These are phyloP conservation scores for Micoletzkya japonica DNA, from an alignment of 2,888 invertebrate species.

Conservation along the genomic window DNA sequence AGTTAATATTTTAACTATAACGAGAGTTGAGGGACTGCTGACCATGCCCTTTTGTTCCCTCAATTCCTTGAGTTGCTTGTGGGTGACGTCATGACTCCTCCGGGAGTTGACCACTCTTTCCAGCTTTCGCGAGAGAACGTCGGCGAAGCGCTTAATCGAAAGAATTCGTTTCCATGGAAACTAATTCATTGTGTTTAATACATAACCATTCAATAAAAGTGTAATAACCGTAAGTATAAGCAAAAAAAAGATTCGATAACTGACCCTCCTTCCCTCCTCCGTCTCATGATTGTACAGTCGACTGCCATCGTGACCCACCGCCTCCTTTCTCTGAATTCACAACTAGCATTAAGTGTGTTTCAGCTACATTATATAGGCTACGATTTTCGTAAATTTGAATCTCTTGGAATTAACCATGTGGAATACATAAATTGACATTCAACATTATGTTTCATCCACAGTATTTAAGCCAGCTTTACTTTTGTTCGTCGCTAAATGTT, in stretches of 20 bases:
- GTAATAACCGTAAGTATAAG: background rate
- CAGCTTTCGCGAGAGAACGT: constrained; percentile 42
- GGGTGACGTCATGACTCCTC: constrained; percentile 46
- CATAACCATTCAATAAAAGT: background rate
- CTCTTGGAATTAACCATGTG: background rate
- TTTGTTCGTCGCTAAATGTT: background rate
- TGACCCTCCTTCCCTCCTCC: constrained; percentile 39
- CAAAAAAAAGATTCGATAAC: background rate
- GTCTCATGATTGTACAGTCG: constrained; percentile 47
- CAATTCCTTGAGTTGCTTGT: constrained; percentile 47
- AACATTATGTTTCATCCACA: background rate
- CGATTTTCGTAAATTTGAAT: background rate
- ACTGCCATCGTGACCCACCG: constrained; percentile 16
- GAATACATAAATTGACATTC: background rate
- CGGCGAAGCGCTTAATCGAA: constrained; percentile 29
- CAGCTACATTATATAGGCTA: no score
- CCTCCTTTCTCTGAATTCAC: background rate
- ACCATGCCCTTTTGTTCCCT: constrained; percentile 42
- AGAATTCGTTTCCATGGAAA: background rate
- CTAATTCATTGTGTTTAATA: background rate
- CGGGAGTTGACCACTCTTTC: constrained; percentile 34
- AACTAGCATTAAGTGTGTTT: no score
- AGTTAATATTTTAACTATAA: no score
- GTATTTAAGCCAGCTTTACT: background rate
- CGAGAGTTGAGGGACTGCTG: constrained; percentile 3